phyloP scores from a whole-genome alignment of 2,888 invertebrate species.

The Melieria picta region DNA sequence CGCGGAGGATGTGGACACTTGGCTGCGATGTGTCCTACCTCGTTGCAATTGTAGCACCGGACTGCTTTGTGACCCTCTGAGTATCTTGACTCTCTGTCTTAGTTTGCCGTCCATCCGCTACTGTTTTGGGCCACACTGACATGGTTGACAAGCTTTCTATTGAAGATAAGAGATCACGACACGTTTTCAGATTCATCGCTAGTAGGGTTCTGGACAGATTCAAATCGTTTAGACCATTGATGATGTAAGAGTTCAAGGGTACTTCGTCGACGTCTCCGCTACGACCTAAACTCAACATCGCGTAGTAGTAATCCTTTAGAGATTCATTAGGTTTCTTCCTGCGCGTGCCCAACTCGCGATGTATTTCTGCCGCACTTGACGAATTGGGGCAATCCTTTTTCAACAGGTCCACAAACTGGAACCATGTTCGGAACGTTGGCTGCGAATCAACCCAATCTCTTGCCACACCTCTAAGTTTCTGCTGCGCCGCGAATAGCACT shows the following conservation, averaged over 20 bases:
- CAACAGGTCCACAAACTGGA: neutral
- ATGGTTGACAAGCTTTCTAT: conserved; percentile 32
- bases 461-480: neutral
- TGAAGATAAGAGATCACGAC: conserved; percentile 36
- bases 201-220: conserved; percentile 35
- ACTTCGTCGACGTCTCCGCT: conserved; percentile 35
- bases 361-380: conserved; percentile 1
- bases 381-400: neutral
- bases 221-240: conserved; percentile 39
- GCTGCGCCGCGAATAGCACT: neutral
- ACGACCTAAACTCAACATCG: conserved; percentile 38
- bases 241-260: conserved; percentile 42
- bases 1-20: conserved; percentile 35
- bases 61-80: neutral
- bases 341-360: neutral
- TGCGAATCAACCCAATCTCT: neutral
- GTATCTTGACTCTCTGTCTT: neutral
- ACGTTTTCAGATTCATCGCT: conserved; percentile 24
- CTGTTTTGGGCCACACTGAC: neutral
- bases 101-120: neutral
- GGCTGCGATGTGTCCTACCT: conserved; percentile 34
- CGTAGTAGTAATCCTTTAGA: conserved; percentile 40
- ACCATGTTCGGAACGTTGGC: neutral
- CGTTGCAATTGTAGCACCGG: conserved; percentile 39
- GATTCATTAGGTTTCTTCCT: conserved; percentile 29